These are phyloP conservation scores for Leucophora obtusa DNA, from an alignment of 2,888 invertebrate species.

Conservation along the genomic window DNA sequence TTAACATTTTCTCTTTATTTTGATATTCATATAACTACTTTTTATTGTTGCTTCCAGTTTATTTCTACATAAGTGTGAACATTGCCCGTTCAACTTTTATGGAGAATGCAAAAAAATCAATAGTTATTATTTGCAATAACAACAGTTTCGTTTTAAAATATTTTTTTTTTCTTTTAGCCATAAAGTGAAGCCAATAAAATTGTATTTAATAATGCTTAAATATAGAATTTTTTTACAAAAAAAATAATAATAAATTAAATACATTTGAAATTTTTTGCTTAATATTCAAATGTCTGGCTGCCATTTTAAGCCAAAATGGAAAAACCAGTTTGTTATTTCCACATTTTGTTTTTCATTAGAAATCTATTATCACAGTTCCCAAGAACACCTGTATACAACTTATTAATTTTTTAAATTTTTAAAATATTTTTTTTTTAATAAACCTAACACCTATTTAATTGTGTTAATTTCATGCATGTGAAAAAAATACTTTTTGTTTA, in stretches of 20 bases:
- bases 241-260: background rate
- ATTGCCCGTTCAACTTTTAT: slow-evolving; percentile 6
- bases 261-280: background rate
- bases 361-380: too few relatives aligned
- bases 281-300: background rate
- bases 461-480: too few relatives aligned
- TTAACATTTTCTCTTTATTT: slow-evolving; percentile 25
- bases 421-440: too few relatives aligned
- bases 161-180: background rate
- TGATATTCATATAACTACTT: background rate
- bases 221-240: background rate
- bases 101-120: slow-evolving; percentile 12
- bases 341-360: background rate
- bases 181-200: slow-evolving; percentile 48
- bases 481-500: too few relatives aligned
- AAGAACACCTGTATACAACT: too few relatives aligned
- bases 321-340: background rate
- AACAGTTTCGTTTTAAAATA: background rate
- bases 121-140: slow-evolving; percentile 27
- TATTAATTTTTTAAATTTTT: too few relatives aligned
- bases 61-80: slow-evolving; percentile 17
- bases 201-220: background rate
- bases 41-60: too few relatives aligned
- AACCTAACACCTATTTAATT: too few relatives aligned
- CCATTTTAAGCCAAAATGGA: background rate